Evolutionary conservation across 2,113 vertebrate genomes (phyloP).

Genomic region (Cinclus mexicanus): DNA sequence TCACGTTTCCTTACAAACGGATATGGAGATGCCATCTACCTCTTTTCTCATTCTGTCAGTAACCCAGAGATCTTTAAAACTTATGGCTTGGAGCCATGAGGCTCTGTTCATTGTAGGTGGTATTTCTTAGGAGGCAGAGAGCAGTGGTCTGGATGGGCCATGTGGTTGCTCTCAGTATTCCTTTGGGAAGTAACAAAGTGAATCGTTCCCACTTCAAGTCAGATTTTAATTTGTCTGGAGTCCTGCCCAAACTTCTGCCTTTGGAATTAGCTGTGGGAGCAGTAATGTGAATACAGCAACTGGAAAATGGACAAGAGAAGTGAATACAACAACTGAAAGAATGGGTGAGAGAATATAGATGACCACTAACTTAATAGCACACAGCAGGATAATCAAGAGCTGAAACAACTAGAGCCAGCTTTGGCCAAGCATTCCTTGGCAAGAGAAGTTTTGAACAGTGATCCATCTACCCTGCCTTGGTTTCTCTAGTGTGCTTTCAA

Average conservation of each 20-base stretch:
- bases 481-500: background rate
- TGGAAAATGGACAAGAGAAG: background rate
- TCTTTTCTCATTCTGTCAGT: background rate
- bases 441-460: background rate
- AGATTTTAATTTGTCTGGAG: conserved; percentile 11
- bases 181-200: background rate
- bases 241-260: background rate
- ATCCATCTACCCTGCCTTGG: background rate
- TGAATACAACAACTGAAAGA: background rate
- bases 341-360: background rate
- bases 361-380: background rate
- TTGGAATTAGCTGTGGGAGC: background rate
- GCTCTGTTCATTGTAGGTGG: background rate
- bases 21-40: background rate
- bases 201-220: background rate
- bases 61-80: background rate
- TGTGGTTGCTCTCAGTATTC: background rate
- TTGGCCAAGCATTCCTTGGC: background rate
- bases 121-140: background rate
- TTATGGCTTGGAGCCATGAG: background rate
- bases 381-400: background rate
- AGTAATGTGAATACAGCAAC: background rate
- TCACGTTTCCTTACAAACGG: background rate
- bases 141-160: background rate
- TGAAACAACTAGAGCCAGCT: background rate